Base-by-base conservation (phyloP, 2,113 vertebrate species). In the Electrona antarctica region DNA sequence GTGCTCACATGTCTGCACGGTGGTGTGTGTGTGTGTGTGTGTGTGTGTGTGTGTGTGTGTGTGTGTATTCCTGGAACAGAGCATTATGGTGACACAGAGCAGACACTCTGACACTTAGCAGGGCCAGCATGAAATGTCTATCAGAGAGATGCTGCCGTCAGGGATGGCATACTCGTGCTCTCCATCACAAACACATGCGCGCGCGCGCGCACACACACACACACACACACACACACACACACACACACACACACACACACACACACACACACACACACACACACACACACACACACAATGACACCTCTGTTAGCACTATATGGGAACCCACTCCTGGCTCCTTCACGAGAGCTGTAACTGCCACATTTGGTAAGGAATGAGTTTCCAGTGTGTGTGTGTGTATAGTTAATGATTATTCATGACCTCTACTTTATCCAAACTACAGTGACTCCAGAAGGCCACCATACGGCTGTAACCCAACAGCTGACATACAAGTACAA, bases 341-440 rank as follows among this genome's bases (percentile, higher is more conserved):
- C 61, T 65, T 73, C 60, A 62, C 74, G 14, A 63, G 48, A 79
- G 70, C 81, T 62, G 56, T 52, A 84, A 80, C 85, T 59, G 76
- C 80, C 85, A 85, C 85, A 67, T 66, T 84, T 67, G 60, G 80
- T 73, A 60, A 58, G 77, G 77, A 79, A 83, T 71, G 71, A 75
- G 56, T n/a, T 69, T 65, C 62, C 28, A 11, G 60, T 77, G 45
- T 29, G n/a, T 41, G 8, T 4, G 9, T 46, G 15, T 45, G 50
- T 59, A 47, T 8, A 15, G 45, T 67, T 21, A 55, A 8, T 57
- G 15, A 64, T 60, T 51, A 29, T 41, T 8, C 13, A 49, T 12
- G 8, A 29, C 10, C 62, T 8, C 10, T 6, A 48, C 15, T 52
- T 46, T 61, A 9, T 48, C 50, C 12, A 71, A 70, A 45, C 45